Conservation (phyloP, 1,140 invertebrate species). For the Apis laboriosa region DNA sequence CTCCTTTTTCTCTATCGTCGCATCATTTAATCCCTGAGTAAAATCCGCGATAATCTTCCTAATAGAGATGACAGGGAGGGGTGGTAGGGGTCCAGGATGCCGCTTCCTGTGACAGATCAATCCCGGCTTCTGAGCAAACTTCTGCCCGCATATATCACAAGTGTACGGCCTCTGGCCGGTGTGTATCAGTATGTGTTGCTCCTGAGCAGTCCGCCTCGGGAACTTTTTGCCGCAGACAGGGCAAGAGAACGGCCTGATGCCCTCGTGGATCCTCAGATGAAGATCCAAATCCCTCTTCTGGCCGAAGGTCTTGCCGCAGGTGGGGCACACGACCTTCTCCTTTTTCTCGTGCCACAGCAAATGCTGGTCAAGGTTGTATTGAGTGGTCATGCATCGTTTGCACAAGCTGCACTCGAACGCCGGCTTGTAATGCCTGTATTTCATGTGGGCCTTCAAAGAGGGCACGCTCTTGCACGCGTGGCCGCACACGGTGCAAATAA, state of each 20-base stretch:
- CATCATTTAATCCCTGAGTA: constrained; percentile 29
- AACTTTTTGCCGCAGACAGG: constrained; percentile 87
- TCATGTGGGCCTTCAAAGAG: constrained; percentile 69
- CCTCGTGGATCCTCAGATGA: constrained; percentile 86
- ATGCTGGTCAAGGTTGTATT: constrained; percentile 82
- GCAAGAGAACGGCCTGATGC: constrained; percentile 88
- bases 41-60: constrained; percentile 65
- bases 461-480: constrained; percentile 76
- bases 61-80: constrained; percentile 64
- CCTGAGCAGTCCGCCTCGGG: constrained; percentile 83
- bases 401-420: constrained; percentile 68
- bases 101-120: constrained; percentile 84
- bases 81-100: constrained; percentile 76
- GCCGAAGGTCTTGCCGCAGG: constrained; percentile 80
- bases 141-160: constrained; percentile 89
- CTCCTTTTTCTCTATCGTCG: not conserved
- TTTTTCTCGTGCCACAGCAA: constrained; percentile 82
- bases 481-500: constrained; percentile 79
- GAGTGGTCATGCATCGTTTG: constrained; percentile 78
- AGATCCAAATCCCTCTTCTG: constrained; percentile 83
- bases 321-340: constrained; percentile 76
- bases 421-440: constrained; percentile 65
- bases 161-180: constrained; percentile 90
- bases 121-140: constrained; percentile 84
- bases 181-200: constrained; percentile 88